These are phyloP conservation scores for Miltochrista miniata DNA, from an alignment of 2,888 invertebrate species.

Conservation along the genomic window DNA sequence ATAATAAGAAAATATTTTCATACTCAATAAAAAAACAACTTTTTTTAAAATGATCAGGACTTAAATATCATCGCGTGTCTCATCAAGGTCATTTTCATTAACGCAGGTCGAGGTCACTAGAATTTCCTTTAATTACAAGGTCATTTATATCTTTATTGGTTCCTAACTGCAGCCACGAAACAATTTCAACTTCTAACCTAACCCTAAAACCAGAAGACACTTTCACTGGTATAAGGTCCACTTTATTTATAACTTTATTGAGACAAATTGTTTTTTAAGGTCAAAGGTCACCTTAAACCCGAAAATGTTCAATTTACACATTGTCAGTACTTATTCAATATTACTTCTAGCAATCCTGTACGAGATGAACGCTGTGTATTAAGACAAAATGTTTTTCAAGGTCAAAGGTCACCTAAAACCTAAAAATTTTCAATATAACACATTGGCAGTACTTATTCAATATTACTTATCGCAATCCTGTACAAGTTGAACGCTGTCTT, in stretches of 20 bases:
- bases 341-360: constrained; percentile 71
- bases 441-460: constrained; percentile 9
- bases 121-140: neutral
- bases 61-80: no score
- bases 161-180: no score
- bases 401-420: constrained; percentile 17
- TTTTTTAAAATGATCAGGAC: no score
- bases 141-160: neutral
- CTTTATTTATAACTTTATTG: neutral
- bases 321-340: constrained; percentile 7
- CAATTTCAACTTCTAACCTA: neutral
- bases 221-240: neutral
- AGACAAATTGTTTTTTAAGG: neutral
- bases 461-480: constrained; percentile 68
- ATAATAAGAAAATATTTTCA: no score
- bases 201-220: neutral
- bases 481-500: constrained; percentile 71
- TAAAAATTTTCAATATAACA: neutral
- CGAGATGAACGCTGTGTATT: constrained; percentile 67
- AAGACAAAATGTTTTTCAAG: no score
- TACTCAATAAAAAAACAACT: no score
- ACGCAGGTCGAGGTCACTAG: neutral
- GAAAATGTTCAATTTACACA: neutral
- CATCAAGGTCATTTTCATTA: neutral
- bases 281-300: constrained; percentile 16